Conservation (phyloP, 2,797 vertebrate genomes). For the Muraenolepis orangiensis region DNA sequence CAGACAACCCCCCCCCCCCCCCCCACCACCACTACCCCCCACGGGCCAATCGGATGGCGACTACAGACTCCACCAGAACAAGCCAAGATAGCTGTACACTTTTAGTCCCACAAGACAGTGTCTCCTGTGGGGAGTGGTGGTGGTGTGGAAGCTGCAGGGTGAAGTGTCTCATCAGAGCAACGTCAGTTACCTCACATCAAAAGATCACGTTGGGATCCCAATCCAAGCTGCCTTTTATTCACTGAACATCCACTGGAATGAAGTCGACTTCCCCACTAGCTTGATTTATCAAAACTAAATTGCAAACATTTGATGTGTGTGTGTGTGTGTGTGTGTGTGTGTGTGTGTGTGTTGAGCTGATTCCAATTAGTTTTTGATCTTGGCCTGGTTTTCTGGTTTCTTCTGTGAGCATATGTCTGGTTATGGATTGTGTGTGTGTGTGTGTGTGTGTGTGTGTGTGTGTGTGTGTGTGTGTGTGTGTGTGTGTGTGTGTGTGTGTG, state of each 20-base stretch:
- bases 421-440: background rate
- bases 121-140: no score
- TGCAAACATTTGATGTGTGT: background rate
- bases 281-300: background rate
- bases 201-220: background rate
- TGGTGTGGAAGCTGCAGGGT: no score
- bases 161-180: no score
- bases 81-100: no score
- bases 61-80: no score
- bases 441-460: background rate
- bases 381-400: background rate
- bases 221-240: background rate
- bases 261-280: background rate
- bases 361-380: background rate
- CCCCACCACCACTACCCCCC: no score
- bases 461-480: background rate
- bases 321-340: no score
- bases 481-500: background rate
- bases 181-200: background rate
- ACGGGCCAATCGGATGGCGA: no score
- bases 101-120: no score
- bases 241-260: background rate
- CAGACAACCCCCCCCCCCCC: no score
- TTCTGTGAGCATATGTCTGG: background rate
- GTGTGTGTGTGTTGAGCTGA: background rate